These are phyloP conservation scores for Coreoperca whiteheadi DNA, from an alignment of 2,113 vertebrate species.

Conservation along the genomic window DNA sequence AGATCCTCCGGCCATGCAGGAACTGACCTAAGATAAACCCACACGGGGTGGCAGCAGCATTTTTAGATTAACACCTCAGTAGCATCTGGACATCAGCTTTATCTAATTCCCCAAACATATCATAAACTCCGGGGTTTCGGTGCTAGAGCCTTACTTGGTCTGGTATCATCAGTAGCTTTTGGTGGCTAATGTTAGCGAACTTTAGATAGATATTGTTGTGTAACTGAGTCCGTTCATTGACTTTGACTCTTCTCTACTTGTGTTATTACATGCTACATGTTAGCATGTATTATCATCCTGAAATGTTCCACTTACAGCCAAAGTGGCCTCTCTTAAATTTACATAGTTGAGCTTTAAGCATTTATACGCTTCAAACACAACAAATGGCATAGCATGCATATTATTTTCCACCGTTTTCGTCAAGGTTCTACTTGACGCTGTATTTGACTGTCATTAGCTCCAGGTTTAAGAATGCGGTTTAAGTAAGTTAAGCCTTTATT, in stretches of 20 bases:
- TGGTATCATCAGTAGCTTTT: too few relatives aligned
- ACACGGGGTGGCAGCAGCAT: not conserved
- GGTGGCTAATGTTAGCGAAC: too few relatives aligned
- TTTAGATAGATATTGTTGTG: too few relatives aligned
- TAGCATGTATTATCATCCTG: not conserved
- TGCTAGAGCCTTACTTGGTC: too few relatives aligned
- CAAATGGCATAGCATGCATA: not conserved
- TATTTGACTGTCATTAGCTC: not conserved
- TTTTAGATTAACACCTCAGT: not conserved
- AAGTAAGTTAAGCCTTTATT: too few relatives aligned
- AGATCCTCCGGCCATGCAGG: constrained; percentile 84
- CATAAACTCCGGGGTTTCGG: too few relatives aligned
- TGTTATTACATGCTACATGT: not conserved
- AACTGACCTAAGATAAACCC: constrained; percentile 85
- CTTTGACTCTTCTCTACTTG: not conserved
- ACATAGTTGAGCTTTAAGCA: not conserved
- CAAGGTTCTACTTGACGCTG: not conserved
- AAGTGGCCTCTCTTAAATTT: not conserved
- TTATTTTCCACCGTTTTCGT: not conserved
- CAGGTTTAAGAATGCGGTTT: not conserved
- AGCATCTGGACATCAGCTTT: not conserved
- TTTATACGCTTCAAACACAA: not conserved
- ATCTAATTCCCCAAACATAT: not conserved
- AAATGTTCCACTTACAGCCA: not conserved
- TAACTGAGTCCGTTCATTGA: not conserved